Evolutionary conservation across 1,140 invertebrate species (phyloP).

Genomic region (Anastrepha ludens): DNA sequence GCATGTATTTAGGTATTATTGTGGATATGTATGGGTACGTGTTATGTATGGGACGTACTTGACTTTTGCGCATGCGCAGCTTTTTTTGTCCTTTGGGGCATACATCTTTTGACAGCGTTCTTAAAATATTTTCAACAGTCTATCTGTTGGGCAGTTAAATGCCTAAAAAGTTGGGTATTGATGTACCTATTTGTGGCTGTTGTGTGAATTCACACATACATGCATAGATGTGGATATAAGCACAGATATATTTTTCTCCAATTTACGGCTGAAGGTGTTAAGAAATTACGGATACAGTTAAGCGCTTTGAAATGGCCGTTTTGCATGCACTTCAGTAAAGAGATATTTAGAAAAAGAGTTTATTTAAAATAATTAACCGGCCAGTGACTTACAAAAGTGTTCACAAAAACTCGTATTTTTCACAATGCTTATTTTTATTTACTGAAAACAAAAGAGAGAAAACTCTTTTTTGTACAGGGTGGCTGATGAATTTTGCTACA

Average conservation of each 20-base stretch:
- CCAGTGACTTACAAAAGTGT: too few relatives aligned
- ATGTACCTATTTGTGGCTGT: not conserved
- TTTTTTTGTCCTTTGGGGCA: not conserved
- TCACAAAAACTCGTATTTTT: too few relatives aligned
- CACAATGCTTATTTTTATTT: too few relatives aligned
- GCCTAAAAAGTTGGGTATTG: slow-evolving; percentile 2
- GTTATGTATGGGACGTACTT: not conserved
- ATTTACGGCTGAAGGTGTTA: slow-evolving; percentile 4
- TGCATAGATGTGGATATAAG: too few relatives aligned
- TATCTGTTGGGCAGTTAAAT: not conserved
- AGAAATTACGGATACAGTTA: slow-evolving; percentile 1
- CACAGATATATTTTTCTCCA: not conserved
- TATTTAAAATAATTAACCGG: too few relatives aligned
- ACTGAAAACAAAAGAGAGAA: too few relatives aligned
- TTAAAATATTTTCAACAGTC: slow-evolving; percentile 1
- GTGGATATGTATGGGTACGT: not conserved
- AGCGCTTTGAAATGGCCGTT: not conserved
- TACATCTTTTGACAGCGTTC: not conserved
- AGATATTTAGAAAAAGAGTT: not conserved
- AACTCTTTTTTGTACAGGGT: too few relatives aligned
- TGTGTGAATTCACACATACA: not conserved
- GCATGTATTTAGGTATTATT: too few relatives aligned
- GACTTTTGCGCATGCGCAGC: slow-evolving; percentile 40
- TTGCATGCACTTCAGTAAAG: not conserved
- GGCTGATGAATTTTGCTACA: too few relatives aligned